Evolutionary conservation across 2,113 vertebrate genomes (phyloP), one percentile per base, ranked within the genome.

Genomic region (Chiloscyllium plagiosum): DNA sequence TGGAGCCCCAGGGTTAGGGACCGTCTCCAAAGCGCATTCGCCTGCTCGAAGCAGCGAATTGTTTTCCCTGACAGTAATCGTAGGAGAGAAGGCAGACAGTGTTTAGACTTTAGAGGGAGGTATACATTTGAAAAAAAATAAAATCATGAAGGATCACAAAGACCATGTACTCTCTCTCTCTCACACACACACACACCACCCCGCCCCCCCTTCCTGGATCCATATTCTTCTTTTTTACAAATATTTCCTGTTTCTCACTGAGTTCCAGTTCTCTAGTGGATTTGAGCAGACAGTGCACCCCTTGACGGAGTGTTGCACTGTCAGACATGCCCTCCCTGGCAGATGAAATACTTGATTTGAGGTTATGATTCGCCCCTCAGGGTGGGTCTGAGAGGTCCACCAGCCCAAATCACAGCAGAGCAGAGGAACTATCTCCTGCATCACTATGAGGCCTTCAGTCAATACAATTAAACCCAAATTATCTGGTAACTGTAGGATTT

Each of bases 1-100:
- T 56, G 87, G 52, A 90, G 87, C 87, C 87, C 52, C 52, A 56
- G 52, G 87, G 52, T 87, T 90, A 90, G 87, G 87, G 87, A 61
- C 4, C 12, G 52, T 90, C 87, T 61, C 26, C 87, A 90, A 90
- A 90, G 87, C 26, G 50, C 47, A 2, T 0, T 83, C 78, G 37
- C 13, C 13, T 0, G 50, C 26, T 29, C 8, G 1, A 5, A 90
- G 19, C 2, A 8, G 52, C 52, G 0, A 26, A 33, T 90, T 65
- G 26, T 17, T 56, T 29, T 61, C 56, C 47, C 86, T 56, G 22
- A 3, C 24, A 3, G 33, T 0, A 37, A 37, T 80, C 13, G 76
- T 2, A 78, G 76, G 24, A 29, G 3, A 76, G 72, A 33, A 76
- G 12, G 10, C 72, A 76, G 68, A 24, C 42, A 47, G 42, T 47